Evolutionary conservation across 2,113 vertebrate species (phyloP), one percentile per base, ranked within the genome.

Genomic region (Cheirogaleus medius): DNA sequence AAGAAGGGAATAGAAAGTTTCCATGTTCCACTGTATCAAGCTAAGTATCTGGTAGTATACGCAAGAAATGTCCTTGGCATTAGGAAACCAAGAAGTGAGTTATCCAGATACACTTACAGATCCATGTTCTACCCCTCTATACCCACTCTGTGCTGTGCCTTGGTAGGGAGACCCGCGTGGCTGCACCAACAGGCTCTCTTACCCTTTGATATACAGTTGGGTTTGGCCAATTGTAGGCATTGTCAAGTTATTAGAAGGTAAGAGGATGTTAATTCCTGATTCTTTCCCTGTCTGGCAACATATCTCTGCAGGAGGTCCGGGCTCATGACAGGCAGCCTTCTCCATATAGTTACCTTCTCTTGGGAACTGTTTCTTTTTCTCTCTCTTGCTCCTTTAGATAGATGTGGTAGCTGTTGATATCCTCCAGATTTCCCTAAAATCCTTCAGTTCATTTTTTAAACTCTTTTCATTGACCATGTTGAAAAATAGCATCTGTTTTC

Each of bases 61-160:
- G 39, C 8, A 44, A 58, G 39, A 69, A 86, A 29, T 68, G 9
- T 34, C 18, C 63, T 25, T 77, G 58, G 29, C 15, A 68, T 7
- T 63, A n/a, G 21, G 2, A 54, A 90, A 56, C 8, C 2, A 88
- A 86, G 32, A 60, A n/a, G 54, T 54, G 7, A 32, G 32, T 15
- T 18, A 13, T 44, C 13, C 13, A 39, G 58, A 49, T n/a, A 17
- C 2, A 25, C 54, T 54, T 78, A 2, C 25, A 18, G 11, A 32
- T 81, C 5, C 2, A 3, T 12, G 2, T 2, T 23, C 44, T 29
- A 1, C 17, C 13, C 47, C 12, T 37, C 39, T 63, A 1, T 32
- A 10, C 10, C 8, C 29, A 44, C 2, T 0, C 25, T 80, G 13
- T 9, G 7, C 8, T 23, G 18, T 27, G 4, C 17, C 14, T 42